phyloP scores from a whole-genome alignment of 2,113 vertebrate genomes.

The Atlantisia rogersi region DNA sequence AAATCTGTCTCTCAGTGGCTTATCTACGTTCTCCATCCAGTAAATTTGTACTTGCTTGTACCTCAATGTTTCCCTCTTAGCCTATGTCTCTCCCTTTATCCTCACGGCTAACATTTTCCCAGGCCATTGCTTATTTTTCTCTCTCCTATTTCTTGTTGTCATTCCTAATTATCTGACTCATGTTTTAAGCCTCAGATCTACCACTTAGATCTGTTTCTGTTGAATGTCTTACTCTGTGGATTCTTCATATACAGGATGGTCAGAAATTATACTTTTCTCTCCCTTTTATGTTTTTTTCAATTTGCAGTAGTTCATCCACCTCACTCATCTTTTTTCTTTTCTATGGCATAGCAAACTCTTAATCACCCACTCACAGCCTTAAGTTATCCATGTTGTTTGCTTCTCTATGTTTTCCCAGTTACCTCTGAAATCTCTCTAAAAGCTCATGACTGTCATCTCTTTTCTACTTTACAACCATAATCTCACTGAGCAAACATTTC shows the following conservation, averaged over 20 bases:
- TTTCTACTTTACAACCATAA: neutral
- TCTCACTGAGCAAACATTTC: neutral
- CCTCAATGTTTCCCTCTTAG: neutral
- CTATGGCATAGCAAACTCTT: neutral
- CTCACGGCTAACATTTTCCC: neutral
- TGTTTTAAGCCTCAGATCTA: neutral
- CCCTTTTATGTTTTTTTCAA: neutral
- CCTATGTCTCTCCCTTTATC: neutral
- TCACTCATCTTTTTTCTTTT: neutral
- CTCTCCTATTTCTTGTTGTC: neutral
- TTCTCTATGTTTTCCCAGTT: neutral
- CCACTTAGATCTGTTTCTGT: neutral
- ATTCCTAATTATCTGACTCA: neutral
- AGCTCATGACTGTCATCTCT: neutral
- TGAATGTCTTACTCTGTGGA: neutral
- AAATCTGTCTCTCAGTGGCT: neutral
- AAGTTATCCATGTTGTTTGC: neutral
- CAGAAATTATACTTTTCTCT: neutral
- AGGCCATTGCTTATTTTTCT: neutral
- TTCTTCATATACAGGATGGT: neutral
- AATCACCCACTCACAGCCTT: neutral
- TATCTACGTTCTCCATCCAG: neutral
- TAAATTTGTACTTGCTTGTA: neutral
- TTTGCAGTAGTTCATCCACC: neutral
- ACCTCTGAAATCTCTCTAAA: neutral